Evolutionary conservation across 2,113 vertebrate genomes (phyloP), one percentile per base, ranked within the genome.

Genomic region (Tyrannus savana): DNA sequence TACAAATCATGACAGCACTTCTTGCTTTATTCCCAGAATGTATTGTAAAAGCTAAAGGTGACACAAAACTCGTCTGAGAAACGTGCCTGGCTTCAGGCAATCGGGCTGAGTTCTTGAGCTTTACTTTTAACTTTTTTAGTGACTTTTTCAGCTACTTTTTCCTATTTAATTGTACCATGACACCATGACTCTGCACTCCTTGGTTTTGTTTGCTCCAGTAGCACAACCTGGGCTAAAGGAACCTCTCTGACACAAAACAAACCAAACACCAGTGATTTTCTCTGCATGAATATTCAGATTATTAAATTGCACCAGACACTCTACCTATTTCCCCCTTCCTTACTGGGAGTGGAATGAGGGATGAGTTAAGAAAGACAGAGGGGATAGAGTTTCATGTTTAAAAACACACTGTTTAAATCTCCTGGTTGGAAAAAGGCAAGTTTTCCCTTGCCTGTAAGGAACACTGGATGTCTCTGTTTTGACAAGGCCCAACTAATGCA

Each of bases 191-290:
- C 62, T 93, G 35, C 42, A 96, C 59, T 84, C 84, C 42, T 73
- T 75, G 42, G n/a, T 86, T 81, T 83, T 85, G 75, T 85, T 75
- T 90, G 52, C 53, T 81, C 72, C 75, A 86, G 46, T 42, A 96
- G 91, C 11, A 87, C 64, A 87, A 93, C 46, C 71, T 89, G 86
- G 85, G 82, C 92, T 76, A 91, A 95, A 94, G 63, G 78, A 82
- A 94, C 55, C 44, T 63, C 92, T 80, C 71, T 37, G 37, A 91
- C 82, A 76, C 42, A 97, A 92, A 95, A 96, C 22, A 91, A 84
- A 93, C 63, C 68, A 81, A 91, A 85, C 5, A 19, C n/a, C 76
- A 76, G 49, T 18, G 35, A 95, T 78, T 90, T 94, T 75, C 58
- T 63, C 60, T 41, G 75, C 69, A 46, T 1, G 23, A 86, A 84